Evolutionary conservation across 2,888 invertebrate genomes (phyloP).

Genomic region (Eledone cirrhosa): DNA sequence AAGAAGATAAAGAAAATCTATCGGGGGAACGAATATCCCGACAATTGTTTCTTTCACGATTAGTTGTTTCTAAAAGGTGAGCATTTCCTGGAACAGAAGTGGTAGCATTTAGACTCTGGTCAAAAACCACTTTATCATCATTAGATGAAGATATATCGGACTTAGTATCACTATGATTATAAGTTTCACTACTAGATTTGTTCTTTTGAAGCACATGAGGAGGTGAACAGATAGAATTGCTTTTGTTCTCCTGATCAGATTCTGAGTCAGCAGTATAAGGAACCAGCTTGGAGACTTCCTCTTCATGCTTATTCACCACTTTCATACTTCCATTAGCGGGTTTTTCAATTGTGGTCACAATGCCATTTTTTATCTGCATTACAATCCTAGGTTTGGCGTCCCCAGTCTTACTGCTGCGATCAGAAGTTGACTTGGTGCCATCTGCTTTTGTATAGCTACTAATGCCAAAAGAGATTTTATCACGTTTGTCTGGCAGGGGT

Average conservation of each 20-base stretch:
- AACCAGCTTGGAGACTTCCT: slow-evolving; percentile 52
- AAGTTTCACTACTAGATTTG: neutral
- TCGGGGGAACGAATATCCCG: neutral
- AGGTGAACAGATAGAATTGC: neutral
- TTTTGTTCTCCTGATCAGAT: slow-evolving; percentile 47
- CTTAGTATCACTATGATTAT: neutral
- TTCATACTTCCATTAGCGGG: slow-evolving; percentile 54
- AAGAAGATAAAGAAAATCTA: slow-evolving; percentile 4
- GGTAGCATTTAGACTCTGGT: slow-evolving; percentile 52
- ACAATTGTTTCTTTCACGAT: slow-evolving; percentile 17
- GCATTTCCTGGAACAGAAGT: slow-evolving; percentile 58
- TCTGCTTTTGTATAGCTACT: slow-evolving; percentile 29
- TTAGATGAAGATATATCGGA: neutral
- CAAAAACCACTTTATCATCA: slow-evolving; percentile 43
- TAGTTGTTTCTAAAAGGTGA: slow-evolving; percentile 43
- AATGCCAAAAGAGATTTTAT: slow-evolving; percentile 56
- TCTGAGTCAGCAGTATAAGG: slow-evolving; percentile 65
- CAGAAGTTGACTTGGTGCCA: slow-evolving; percentile 11
- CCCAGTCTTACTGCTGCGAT: slow-evolving; percentile 20
- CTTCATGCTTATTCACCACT: slow-evolving; percentile 46
- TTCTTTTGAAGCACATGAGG: neutral
- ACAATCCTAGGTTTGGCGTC: slow-evolving; percentile 56
- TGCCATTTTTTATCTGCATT: slow-evolving; percentile 64
- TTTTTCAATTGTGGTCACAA: slow-evolving; percentile 55
- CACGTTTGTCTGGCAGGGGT: slow-evolving; percentile 47